Evolutionary conservation across 2,888 invertebrate genomes (phyloP), one percentile per base, ranked within the genome.

Genomic region (Zele albiditarsus): DNA sequence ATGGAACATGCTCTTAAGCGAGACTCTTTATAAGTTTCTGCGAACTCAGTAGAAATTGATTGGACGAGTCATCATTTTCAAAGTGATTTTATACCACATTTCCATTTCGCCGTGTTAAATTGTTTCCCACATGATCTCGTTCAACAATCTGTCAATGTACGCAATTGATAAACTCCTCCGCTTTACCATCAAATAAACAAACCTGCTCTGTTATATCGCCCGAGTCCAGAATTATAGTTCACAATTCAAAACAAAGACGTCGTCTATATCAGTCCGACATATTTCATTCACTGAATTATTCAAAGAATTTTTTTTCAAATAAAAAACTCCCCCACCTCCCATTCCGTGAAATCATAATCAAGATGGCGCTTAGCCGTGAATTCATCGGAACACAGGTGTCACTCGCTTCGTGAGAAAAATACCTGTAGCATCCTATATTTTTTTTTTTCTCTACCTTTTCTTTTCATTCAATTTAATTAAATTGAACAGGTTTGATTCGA

Each of bases 311-410:
- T 53, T n/a, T 53, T 53, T n/a, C n/a, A 53, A 8, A 53, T 53
- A 20, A 53, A n/a, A 53, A n/a, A 53, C 8, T 23, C n/a, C 53
- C 20, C 53, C 53, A 20, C 60, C 60, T 12, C 8, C 5, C 25
- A 3, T 27, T 60, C 6, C 4, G 4, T 12, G 28, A 28, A 27
- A 27, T 10, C 12, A 27, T 28, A 66, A 38, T 53, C 71, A 78
- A 82, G 77, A 82, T 82, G 82, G 80, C 82, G 78, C 31, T 70
- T 57, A 77, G 73, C 63, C 79, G 38, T 71, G 77, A 66, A 77
- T 76, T 77, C 75, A 77, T 78, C 68, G 77, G 70, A 67, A 71
- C 77, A 76, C 83, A 82, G 81, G 80, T 83, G 83, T 81, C 78
- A 80, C 77, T 78, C 42, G 42, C 62, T 72, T 42, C 28, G 65